These are phyloP conservation scores for Oryzias melastigma DNA, from an alignment of 2,113 vertebrate genomes.

Conservation along the genomic window DNA sequence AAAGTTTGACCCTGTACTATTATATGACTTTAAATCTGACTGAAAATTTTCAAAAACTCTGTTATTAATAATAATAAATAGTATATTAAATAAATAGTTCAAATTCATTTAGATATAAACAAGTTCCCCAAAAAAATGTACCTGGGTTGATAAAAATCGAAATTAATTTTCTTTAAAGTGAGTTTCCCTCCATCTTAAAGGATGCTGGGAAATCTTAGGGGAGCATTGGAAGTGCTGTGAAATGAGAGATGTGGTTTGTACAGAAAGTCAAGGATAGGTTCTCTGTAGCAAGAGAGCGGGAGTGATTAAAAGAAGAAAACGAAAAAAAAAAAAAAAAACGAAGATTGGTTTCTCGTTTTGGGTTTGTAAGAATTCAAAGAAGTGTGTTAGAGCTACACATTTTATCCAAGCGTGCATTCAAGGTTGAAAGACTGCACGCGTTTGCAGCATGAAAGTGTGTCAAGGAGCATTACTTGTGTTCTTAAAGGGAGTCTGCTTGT, in stretches of 20 bases:
- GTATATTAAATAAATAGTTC: no score
- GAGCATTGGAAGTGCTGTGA: slow-evolving; percentile 37
- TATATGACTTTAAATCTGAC: no score
- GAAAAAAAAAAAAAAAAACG: slow-evolving; percentile 43
- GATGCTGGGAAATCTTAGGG: no score
- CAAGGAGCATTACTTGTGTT: slow-evolving; percentile 10
- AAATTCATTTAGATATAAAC: no score
- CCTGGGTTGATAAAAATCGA: no score
- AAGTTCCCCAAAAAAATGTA: no score
- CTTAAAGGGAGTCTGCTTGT: not conserved
- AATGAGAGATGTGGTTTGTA: slow-evolving; percentile 25
- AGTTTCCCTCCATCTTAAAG: no score
- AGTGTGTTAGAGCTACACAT: slow-evolving; percentile 33
- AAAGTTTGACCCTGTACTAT: no score
- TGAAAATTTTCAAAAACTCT: no score
- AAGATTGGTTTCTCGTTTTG: slow-evolving; percentile 19
- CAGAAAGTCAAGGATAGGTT: slow-evolving; percentile 57
- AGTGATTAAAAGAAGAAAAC: slow-evolving; percentile 42
- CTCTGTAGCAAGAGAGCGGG: slow-evolving; percentile 24
- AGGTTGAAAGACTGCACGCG: slow-evolving; percentile 33
- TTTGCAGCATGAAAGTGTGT: not conserved
- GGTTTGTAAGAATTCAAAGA: not conserved
- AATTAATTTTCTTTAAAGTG: no score
- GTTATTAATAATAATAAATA: no score
- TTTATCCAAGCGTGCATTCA: slow-evolving; percentile 36